Conservation (phyloP, 2,113 vertebrate genomes). For the Brachypodius melanocephalos region DNA sequence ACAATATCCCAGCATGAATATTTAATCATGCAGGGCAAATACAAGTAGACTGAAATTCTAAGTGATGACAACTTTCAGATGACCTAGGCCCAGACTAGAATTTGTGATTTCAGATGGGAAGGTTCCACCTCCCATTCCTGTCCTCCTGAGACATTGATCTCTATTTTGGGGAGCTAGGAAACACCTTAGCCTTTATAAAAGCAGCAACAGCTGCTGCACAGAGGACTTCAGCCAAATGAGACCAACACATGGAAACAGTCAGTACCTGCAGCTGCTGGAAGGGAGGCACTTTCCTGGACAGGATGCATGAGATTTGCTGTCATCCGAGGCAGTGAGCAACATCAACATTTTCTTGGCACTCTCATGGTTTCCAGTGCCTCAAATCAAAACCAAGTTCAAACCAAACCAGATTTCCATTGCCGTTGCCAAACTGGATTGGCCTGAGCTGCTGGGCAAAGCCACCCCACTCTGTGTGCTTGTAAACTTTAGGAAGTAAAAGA, state of each 20-base stretch:
- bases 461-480: background rate
- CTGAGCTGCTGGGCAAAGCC: background rate
- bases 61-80: slow-evolving; percentile 29
- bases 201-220: background rate
- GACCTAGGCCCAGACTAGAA: background rate
- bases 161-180: background rate
- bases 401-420: background rate
- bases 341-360: background rate
- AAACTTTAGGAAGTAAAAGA: background rate
- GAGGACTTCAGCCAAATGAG: background rate
- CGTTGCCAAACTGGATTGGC: background rate
- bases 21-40: slow-evolving; percentile 49
- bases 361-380: background rate
- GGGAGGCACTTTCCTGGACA: background rate
- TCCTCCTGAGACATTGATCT: rapidly evolving
- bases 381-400: background rate
- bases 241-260: background rate
- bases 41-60: slow-evolving; percentile 40
- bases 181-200: background rate
- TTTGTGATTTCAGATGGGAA: slow-evolving; percentile 16
- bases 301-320: background rate
- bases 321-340: background rate
- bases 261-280: background rate
- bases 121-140: background rate
- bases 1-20: slow-evolving; percentile 34